Conservation (phyloP, 2,113 vertebrate genomes). For the Pelecanoides urinatrix region DNA sequence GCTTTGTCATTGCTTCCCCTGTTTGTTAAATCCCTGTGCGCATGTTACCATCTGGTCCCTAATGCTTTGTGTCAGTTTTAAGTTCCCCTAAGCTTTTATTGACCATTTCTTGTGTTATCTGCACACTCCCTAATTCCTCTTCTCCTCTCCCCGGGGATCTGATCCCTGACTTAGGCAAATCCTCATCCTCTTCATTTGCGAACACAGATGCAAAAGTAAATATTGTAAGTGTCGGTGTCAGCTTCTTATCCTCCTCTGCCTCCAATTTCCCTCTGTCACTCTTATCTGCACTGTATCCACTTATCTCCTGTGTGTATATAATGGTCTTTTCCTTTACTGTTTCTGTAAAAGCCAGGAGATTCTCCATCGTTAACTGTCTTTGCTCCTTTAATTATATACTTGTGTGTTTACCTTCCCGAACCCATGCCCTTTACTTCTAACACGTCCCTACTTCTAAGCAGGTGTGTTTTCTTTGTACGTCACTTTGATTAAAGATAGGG, state of each 20-base stretch:
- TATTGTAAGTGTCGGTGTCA: not conserved
- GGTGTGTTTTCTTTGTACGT: constrained; percentile 9
- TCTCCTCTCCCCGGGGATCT: not conserved
- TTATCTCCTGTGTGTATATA: constrained; percentile 5
- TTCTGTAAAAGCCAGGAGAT: not conserved
- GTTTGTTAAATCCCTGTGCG: not conserved
- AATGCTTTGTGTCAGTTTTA: not conserved
- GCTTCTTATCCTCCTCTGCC: constrained; percentile 28
- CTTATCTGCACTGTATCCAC: constrained; percentile 8
- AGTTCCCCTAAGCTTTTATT: constrained; percentile 11
- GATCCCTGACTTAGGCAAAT: constrained; percentile 40
- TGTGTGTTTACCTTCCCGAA: not conserved
- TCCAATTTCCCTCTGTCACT: constrained; percentile 50
- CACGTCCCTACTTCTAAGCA: constrained; percentile 5
- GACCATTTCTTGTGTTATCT: not conserved
- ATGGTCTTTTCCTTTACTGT: not conserved
- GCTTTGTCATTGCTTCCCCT: not conserved
- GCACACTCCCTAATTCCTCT: not conserved
- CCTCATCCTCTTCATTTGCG: constrained; percentile 26
- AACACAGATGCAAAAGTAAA: constrained; percentile 41
- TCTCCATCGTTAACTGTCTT: not conserved
- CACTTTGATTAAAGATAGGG: constrained; percentile 9
- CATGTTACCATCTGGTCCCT: not conserved
- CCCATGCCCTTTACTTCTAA: not conserved
- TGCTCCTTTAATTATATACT: not conserved